A percentile compares a stretch with the other conserved stretches of the same genome.
Conservation (phyloP, 1,140 invertebrate genomes). For the Galleria mellonella region DNA sequence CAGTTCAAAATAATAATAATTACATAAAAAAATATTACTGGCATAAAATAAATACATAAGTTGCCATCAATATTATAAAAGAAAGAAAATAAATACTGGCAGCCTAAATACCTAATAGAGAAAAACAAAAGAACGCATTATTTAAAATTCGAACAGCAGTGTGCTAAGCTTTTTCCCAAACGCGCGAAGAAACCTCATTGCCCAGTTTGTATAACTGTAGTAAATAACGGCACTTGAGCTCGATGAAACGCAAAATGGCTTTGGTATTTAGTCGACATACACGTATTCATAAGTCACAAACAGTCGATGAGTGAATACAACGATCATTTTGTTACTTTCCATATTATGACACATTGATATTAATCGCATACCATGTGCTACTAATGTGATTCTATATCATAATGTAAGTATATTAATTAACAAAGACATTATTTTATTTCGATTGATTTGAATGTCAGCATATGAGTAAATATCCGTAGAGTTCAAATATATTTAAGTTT, state of each 20-base stretch:
- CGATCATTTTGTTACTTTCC: too few species aligned
- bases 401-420: too few species aligned
- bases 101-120: slow-evolving; percentile 17
- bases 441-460: too few species aligned
- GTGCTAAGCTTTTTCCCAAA: slow-evolving; percentile 3
- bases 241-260: slow-evolving; percentile 7
- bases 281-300: too few species aligned
- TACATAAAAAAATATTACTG: background rate
- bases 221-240: slow-evolving; percentile 13
- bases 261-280: background rate
- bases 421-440: too few species aligned
- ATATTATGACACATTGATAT: too few species aligned
- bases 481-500: too few species aligned
- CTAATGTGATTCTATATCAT: too few species aligned
- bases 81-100: slow-evolving; percentile 2
- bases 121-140: slow-evolving; percentile 12
- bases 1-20: background rate
- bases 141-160: slow-evolving; percentile 15
- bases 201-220: slow-evolving; percentile 21
- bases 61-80: background rate
- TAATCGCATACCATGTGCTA: too few species aligned
- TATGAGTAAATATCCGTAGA: too few species aligned
- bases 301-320: too few species aligned
- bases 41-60: background rate
- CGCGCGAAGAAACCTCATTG: slow-evolving; percentile 5